Evolutionary conservation across 2,888 invertebrate genomes (phyloP).

Genomic region (Enchytraeus crypticus): DNA sequence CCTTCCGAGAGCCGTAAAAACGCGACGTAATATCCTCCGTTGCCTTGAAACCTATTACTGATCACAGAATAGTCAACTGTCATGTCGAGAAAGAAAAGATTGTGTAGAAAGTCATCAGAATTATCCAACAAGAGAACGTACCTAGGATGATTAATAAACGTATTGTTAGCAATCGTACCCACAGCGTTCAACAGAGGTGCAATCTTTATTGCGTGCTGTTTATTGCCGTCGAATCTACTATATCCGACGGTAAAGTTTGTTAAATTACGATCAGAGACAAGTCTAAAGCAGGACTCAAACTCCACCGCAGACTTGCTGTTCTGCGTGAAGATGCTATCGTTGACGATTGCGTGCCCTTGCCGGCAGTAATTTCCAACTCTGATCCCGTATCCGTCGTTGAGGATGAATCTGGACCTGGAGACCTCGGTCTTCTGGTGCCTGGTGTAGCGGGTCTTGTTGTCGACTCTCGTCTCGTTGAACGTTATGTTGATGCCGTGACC

Average conservation of each 20-base stretch:
- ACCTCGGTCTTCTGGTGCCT: conserved; percentile 21
- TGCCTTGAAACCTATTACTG: conserved; percentile 75
- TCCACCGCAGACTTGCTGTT: conserved; percentile 71
- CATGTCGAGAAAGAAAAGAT: conserved; percentile 40
- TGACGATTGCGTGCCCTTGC: conserved; percentile 58
- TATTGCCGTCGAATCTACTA: conserved; percentile 38
- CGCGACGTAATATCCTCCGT: conserved; percentile 77
- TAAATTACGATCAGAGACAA: conserved; percentile 12
- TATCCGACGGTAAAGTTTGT: conserved; percentile 44
- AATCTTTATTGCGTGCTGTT: conserved; percentile 41
- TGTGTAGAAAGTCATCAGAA: conserved; percentile 49
- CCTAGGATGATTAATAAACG: conserved; percentile 70
- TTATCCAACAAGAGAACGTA: conserved; percentile 80
- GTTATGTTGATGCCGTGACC: conserved; percentile 56
- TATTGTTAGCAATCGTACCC: conserved; percentile 64
- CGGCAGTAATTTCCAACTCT: conserved; percentile 71
- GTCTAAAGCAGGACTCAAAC: conserved; percentile 72
- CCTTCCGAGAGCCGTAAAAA: conserved; percentile 80
- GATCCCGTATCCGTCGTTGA: conserved; percentile 78
- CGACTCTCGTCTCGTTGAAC: conserved; percentile 35
- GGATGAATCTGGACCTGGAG: conserved; percentile 68
- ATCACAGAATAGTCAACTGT: conserved; percentile 40
- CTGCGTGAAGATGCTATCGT: conserved; percentile 80
- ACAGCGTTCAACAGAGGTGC: conserved; percentile 43
- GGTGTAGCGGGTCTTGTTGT: conserved; percentile 38